A percentile compares a stretch with the other conserved stretches of the same genome.
Conservation (phyloP, 2,797 vertebrate genomes). For the Fistularia tabacaria region DNA sequence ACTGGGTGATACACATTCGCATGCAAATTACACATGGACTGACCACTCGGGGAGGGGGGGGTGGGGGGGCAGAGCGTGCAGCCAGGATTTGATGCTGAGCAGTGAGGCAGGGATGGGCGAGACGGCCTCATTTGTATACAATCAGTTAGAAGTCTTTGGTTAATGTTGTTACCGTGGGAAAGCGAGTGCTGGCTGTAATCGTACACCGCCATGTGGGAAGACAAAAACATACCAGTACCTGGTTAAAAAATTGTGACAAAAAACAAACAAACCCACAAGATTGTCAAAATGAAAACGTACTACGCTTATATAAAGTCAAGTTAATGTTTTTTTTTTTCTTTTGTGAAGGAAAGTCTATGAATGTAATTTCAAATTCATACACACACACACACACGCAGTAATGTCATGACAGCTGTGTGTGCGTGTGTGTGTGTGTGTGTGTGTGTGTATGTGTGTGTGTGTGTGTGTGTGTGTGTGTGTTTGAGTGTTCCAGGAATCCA, state of each 20-base stretch:
- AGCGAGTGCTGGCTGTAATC: conserved; percentile 68
- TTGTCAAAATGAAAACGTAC: conserved; percentile 61
- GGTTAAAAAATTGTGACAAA: conserved; percentile 33
- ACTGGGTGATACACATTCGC: conserved; percentile 42
- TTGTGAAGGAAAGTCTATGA: neutral
- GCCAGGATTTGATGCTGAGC: conserved; percentile 48
- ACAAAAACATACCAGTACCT: conserved; percentile 66
- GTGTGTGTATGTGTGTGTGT: too few species aligned
- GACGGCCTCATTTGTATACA: conserved; percentile 89
- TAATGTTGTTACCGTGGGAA: conserved; percentile 80
- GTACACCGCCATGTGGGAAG: conserved; percentile 39
- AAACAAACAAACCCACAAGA: conserved; percentile 22
- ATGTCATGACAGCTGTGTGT: too few species aligned
- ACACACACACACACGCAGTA: too few species aligned
- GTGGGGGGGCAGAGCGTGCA: conserved; percentile 26
- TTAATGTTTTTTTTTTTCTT: neutral
- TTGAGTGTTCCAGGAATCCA: too few species aligned
- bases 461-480: too few species aligned
- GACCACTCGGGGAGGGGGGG: neutral
- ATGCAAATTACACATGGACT: conserved; percentile 31
- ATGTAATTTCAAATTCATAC: too few species aligned
- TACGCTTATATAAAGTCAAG: neutral
- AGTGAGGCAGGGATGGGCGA: conserved; percentile 70
- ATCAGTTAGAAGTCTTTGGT: conserved; percentile 99
- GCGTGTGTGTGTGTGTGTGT: too few species aligned